phyloP scores from a whole-genome alignment of 2,888 invertebrate species.

The Drosophila meridiana region DNA sequence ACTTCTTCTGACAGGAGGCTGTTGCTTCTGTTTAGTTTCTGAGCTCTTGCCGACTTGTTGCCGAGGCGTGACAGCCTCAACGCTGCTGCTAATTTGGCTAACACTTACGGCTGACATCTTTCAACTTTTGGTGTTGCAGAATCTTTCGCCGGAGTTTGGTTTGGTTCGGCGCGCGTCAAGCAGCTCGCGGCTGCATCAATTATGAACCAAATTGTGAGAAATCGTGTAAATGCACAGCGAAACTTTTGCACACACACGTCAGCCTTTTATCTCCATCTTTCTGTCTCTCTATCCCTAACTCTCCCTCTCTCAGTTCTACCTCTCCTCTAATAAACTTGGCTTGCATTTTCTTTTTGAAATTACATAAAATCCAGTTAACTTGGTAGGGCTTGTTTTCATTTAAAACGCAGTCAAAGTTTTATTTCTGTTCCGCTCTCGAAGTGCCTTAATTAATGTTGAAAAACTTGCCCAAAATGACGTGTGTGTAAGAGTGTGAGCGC shows the following conservation, averaged over 20 bases:
- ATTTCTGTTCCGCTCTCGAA: conserved; percentile 40
- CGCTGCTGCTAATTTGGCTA: conserved; percentile 71
- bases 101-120: conserved; percentile 72
- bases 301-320: background rate
- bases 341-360: conserved; percentile 60
- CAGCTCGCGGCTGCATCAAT: conserved; percentile 73
- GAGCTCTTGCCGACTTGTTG: conserved; percentile 18
- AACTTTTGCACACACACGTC: conserved; percentile 58
- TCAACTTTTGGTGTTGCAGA: conserved; percentile 56
- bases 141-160: conserved; percentile 58
- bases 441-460: conserved; percentile 72
- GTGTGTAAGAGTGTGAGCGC: conserved; percentile 10
- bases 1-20: conserved; percentile 31
- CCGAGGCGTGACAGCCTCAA: conserved; percentile 67
- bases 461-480: conserved; percentile 57
- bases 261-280: background rate
- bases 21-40: conserved; percentile 1
- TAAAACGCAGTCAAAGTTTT: conserved; percentile 53
- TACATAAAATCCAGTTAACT: conserved; percentile 66
- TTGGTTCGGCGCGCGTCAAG: conserved; percentile 44
- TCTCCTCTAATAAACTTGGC: conserved; percentile 14
- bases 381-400: conserved; percentile 60
- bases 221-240: conserved; percentile 69
- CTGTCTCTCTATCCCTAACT: background rate
- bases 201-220: conserved; percentile 64